Evolutionary conservation across 2,797 vertebrate species (phyloP).

Genomic region (Myotis findleyi): DNA sequence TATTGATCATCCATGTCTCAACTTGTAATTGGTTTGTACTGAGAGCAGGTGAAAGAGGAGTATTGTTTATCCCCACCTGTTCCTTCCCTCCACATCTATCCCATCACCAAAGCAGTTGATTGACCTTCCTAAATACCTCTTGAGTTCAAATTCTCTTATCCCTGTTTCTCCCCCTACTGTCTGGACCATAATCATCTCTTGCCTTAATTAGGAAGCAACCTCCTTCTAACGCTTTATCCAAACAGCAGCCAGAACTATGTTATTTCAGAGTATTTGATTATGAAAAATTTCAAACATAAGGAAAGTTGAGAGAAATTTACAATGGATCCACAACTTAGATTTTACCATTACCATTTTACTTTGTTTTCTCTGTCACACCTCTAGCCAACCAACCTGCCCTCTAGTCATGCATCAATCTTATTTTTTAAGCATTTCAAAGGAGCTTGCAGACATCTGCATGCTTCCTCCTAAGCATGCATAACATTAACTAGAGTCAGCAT

Average conservation of each 20-base stretch:
- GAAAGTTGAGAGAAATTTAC: neutral
- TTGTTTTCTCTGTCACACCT: neutral
- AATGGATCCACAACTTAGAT: neutral
- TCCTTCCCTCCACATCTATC: neutral
- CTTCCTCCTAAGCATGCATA: neutral
- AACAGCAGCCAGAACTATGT: neutral
- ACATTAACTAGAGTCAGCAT: neutral
- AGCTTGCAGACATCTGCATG: neutral
- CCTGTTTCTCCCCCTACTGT: neutral
- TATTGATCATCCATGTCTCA: neutral
- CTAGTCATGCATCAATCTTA: neutral
- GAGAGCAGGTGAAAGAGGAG: neutral
- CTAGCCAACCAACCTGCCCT: neutral
- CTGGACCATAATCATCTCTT: neutral
- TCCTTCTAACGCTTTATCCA: neutral
- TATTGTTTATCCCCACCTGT: neutral
- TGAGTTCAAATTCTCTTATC: neutral
- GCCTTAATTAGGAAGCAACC: neutral
- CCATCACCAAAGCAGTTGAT: rapidly evolving
- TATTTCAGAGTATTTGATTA: neutral
- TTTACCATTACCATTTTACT: neutral
- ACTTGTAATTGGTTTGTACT: neutral
- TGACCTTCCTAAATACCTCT: neutral
- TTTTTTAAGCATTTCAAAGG: neutral
- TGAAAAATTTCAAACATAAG: neutral